phyloP scores from a whole-genome alignment of 2,113 vertebrate genomes.

The Nettapus auritus region DNA sequence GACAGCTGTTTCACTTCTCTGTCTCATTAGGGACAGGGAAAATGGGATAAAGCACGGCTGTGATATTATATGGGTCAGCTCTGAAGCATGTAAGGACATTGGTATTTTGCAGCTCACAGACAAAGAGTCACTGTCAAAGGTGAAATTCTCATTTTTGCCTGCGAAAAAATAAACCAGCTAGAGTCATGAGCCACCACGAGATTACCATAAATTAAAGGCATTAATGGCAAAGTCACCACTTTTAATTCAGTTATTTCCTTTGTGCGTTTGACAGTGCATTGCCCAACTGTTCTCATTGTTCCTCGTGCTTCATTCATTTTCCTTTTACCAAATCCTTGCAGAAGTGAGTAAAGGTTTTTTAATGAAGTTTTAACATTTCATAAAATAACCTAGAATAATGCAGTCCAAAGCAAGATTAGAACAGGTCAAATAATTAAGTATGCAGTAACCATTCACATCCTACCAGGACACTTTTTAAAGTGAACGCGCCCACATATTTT shows the following conservation, averaged over 20 bases:
- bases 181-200: background rate
- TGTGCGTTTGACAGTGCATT: background rate
- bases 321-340: background rate
- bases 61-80: slow-evolving; percentile 35
- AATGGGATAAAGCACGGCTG: slow-evolving; percentile 17
- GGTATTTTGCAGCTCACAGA: slow-evolving; percentile 20
- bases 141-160: slow-evolving; percentile 14
- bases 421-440: background rate
- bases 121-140: background rate
- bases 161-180: background rate
- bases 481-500: background rate
- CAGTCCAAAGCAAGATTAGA: background rate
- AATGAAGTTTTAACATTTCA: background rate
- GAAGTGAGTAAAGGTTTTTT: background rate
- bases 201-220: slow-evolving; percentile 21
- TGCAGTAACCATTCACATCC: background rate
- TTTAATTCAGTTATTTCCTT: slow-evolving; percentile 34
- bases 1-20: slow-evolving; percentile 37
- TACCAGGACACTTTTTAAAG: background rate
- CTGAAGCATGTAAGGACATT: slow-evolving; percentile 20
- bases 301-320: background rate
- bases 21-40: background rate
- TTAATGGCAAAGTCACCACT: background rate
- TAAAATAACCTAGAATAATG: background rate
- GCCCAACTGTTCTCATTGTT: background rate